These are phyloP conservation scores for Ptychodera flava DNA, from an alignment of 35 echinoderm and acorn worm genomes.

Conservation along the genomic window DNA sequence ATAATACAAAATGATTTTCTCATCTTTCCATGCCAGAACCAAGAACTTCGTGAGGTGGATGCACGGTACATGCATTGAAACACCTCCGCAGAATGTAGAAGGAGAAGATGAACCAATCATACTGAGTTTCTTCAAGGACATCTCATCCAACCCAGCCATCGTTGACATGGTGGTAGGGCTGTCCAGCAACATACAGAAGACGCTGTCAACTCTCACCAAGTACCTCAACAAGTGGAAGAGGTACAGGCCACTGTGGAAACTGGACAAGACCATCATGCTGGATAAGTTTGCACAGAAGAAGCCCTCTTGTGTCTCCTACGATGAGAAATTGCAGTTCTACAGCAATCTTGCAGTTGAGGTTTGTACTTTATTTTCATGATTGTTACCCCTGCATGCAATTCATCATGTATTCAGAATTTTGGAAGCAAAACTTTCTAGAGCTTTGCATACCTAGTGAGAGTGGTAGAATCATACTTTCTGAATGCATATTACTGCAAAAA, in stretches of 20 bases:
- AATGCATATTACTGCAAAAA: too few relatives aligned
- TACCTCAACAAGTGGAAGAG: conserved; percentile 98
- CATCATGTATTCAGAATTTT: neutral
- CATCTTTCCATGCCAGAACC: too few relatives aligned
- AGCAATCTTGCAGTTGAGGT: conserved; percentile 93
- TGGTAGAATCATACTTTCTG: too few relatives aligned
- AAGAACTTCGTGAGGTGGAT: conserved; percentile 98
- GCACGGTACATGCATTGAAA: conserved; percentile 95
- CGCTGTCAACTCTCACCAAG: conserved; percentile 73
- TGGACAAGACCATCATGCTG: conserved; percentile 98
- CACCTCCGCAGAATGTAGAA: conserved; percentile 84
- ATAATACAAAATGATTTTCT: too few relatives aligned
- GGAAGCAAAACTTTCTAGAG: neutral
- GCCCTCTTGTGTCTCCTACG: conserved; percentile 93
- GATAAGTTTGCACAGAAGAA: conserved; percentile 98
- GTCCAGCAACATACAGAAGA: conserved; percentile 75
- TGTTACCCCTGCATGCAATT: neutral
- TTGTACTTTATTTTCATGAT: neutral
- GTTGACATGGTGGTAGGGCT: conserved; percentile 48
- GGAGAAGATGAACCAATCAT: conserved; percentile 88
- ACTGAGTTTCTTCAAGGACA: conserved; percentile 92
- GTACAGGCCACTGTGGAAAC: conserved; percentile 96
- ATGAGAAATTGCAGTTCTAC: conserved; percentile 99
- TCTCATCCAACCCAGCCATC: conserved; percentile 60
- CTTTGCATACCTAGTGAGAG: too few relatives aligned